Evolutionary conservation across 2,797 vertebrate genomes (phyloP).

Genomic region (Hafferia zeledoni): DNA sequence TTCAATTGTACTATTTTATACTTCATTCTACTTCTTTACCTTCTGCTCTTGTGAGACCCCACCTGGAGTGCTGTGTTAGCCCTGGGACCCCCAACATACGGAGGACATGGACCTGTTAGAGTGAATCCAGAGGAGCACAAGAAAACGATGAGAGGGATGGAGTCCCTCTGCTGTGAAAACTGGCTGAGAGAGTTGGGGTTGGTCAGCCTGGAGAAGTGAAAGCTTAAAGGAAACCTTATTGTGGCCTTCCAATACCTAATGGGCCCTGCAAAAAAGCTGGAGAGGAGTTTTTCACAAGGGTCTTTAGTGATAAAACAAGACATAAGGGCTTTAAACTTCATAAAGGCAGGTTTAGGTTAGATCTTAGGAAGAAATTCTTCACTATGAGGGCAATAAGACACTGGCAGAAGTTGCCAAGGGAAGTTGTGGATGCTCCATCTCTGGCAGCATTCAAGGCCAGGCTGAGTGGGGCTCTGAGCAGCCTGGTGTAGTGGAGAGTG

Average conservation of each 20-base stretch:
- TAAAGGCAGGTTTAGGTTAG: background rate
- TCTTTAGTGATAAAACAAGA: background rate
- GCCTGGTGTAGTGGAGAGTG: too few species aligned
- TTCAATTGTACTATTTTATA: background rate
- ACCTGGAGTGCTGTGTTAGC: background rate
- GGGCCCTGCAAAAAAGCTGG: background rate
- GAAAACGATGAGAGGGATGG: background rate
- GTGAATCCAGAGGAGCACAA: background rate
- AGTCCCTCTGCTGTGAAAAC: background rate
- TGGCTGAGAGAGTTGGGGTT: background rate
- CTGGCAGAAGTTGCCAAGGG: background rate
- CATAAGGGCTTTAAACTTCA: background rate
- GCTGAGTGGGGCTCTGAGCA: background rate
- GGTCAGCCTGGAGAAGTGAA: background rate
- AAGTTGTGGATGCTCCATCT: background rate
- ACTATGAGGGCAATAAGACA: background rate
- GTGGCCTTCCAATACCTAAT: background rate
- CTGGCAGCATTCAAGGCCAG: background rate
- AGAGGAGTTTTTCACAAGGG: fast-evolving
- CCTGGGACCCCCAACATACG: background rate
- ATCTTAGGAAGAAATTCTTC: background rate
- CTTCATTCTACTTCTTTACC: background rate
- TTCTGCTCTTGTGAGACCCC: background rate
- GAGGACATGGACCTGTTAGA: background rate
- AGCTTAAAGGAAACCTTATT: background rate